Base-by-base conservation (phyloP, 2,797 vertebrate genomes). In the Garrulus glandarius region DNA sequence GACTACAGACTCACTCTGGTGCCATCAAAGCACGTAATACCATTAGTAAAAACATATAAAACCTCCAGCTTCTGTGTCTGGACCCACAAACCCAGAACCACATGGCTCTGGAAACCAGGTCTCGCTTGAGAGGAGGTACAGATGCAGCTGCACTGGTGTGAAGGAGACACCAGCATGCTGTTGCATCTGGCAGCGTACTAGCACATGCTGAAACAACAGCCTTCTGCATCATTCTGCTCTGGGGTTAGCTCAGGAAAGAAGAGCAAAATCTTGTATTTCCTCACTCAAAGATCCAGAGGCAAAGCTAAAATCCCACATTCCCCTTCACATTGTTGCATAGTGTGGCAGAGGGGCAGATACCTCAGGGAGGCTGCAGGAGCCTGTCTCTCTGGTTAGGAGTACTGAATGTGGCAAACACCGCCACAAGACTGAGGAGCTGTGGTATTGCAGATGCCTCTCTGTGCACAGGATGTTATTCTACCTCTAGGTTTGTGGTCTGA, bases 381-480 rank as follows among this genome's bases (percentile, higher is more conserved):
- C 55, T 23, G 32, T 52, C 41, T 77, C 53, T 75, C 56, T 34
- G 7, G 37, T 68, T 67, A 11, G 39, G 36, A 72, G 55, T 8
- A 13, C 41, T 41, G 10, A 22, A 56, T 0, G 0, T 82, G 74
- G 86, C 81, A 87, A 93, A 87, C 78, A 3, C 70, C 49, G 60
- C 74, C 84, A 92, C 81, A 85, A 70, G 91, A 91, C 75, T 4
- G 14, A 92, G 81, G 59, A 93, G 67, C 91, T 95, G 47, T 60
- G 81, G 92, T 78, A 67, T 41, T 84, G 81, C 84, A 93, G 75
- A 76, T 60, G 68, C 75, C 34, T 84, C 74, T 60, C 30, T 0
- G 1, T 13, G 49, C 0, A 3, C n/a, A 56, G 56, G 75, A 79
- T 49, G 52, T 60, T 89, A 47, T 80, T 77, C 60, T 55, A 56